phyloP scores from a whole-genome alignment of 2,113 vertebrate species.

The human region DNA sequence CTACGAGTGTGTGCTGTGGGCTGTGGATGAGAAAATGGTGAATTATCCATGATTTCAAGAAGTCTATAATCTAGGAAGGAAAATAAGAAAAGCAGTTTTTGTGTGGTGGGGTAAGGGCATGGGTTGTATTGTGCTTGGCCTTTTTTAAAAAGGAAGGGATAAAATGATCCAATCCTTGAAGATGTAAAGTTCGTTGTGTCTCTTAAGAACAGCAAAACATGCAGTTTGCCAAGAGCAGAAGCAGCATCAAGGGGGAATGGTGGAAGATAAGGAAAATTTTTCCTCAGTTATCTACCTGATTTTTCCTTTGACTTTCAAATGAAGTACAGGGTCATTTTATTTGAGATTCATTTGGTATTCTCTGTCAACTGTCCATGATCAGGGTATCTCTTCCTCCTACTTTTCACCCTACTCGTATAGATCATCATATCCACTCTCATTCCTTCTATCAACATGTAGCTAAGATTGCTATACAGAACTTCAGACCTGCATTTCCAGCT shows the following conservation, averaged over 20 bases:
- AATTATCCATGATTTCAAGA: conserved; percentile 24
- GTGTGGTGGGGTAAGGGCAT: not conserved
- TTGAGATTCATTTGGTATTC: not conserved
- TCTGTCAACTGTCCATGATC: not conserved
- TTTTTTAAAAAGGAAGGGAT: not conserved
- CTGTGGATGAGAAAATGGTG: not conserved
- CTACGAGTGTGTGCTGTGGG: not conserved
- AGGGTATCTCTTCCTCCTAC: not conserved
- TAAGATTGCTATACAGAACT: not conserved
- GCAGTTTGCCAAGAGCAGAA: not conserved
- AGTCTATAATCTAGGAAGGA: not conserved
- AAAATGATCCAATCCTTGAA: not conserved
- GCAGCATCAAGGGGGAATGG: not conserved
- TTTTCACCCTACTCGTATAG: rapidly evolving
- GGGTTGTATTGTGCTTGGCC: not conserved
- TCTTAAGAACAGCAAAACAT: not conserved
- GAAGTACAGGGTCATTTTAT: not conserved
- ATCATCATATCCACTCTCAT: too few species aligned
- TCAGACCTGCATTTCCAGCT: not conserved
- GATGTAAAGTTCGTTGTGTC: not conserved
- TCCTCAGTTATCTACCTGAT: not conserved
- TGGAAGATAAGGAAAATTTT: not conserved
- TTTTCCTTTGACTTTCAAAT: not conserved
- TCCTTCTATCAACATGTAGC: not conserved
- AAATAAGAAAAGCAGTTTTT: not conserved